Conservation (phyloP, 1,140 invertebrate genomes). For the Drosophila sproati region DNA sequence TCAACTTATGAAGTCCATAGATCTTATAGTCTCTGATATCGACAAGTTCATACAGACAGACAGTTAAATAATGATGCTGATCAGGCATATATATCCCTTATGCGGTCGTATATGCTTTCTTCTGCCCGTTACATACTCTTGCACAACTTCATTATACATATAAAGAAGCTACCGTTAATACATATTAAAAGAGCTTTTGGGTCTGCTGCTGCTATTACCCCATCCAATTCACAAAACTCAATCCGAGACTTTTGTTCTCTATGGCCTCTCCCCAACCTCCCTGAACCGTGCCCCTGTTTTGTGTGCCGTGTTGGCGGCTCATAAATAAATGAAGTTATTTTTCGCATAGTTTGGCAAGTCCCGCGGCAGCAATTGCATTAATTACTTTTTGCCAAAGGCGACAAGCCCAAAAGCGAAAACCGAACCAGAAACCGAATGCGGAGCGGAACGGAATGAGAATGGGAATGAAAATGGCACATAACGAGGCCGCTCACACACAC, state of each 20-base stretch:
- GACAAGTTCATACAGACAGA: neutral
- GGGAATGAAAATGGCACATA: too few species aligned
- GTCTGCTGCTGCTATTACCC: slow-evolving; percentile 47
- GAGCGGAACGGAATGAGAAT: slow-evolving; percentile 11
- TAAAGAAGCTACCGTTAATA: neutral
- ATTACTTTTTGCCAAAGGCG: slow-evolving; percentile 71
- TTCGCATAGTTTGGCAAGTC: slow-evolving; percentile 62
- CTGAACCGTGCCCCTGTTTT: slow-evolving; percentile 29
- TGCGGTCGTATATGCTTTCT: too few species aligned
- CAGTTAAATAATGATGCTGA: too few species aligned
- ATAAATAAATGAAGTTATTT: slow-evolving; percentile 79
- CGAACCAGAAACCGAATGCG: neutral
- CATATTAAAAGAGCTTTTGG: neutral
- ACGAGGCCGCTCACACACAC: slow-evolving; percentile 10
- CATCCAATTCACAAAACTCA: neutral
- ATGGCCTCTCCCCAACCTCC: too few species aligned
- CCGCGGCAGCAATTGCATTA: slow-evolving; percentile 80
- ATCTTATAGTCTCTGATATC: too few species aligned
- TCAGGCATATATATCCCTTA: too few species aligned
- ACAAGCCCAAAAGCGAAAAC: slow-evolving; percentile 16
- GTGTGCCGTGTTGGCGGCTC: slow-evolving; percentile 66
- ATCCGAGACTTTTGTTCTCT: neutral
- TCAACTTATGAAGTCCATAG: too few species aligned
- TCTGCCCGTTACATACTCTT: too few species aligned
- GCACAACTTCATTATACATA: neutral